These are phyloP conservation scores for Parelbella ahira DNA, from an alignment of 2,888 invertebrate species.

Conservation along the genomic window DNA sequence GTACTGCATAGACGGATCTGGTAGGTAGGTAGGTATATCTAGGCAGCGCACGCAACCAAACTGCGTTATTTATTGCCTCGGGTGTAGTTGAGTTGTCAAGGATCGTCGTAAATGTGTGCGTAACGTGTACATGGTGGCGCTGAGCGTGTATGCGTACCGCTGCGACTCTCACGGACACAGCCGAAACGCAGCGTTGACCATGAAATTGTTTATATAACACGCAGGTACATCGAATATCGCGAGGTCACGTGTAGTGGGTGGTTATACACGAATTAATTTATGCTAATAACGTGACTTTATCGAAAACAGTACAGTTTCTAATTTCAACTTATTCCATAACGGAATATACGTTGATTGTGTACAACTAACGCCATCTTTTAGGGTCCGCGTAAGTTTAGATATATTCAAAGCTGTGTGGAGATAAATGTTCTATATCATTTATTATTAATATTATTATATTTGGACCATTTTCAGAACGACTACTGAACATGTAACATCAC, in stretches of 20 bases:
- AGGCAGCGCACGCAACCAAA: constrained; percentile 53
- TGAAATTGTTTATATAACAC: constrained; percentile 58
- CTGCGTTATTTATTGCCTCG: constrained; percentile 54
- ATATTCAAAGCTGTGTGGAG: too few species aligned
- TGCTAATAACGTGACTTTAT: constrained; percentile 44
- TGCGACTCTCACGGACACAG: constrained; percentile 50
- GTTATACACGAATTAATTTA: constrained; percentile 48
- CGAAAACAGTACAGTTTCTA: constrained; percentile 32
- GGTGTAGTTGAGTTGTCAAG: constrained; percentile 52
- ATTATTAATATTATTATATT: too few species aligned
- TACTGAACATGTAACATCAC: too few species aligned
- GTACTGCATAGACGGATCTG: constrained; percentile 17
- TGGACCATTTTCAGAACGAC: too few species aligned
- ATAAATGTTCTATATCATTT: too few species aligned
- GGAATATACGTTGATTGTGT: too few species aligned
- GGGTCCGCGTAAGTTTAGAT: too few species aligned
- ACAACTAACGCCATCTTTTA: too few species aligned
- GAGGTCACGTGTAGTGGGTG: constrained; percentile 46
- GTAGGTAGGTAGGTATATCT: constrained; percentile 28
- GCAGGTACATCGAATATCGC: constrained; percentile 38
- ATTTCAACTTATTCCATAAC: constrained; percentile 32
- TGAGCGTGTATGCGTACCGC: constrained; percentile 31
- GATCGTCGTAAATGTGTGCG: constrained; percentile 44
- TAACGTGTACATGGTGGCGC: constrained; percentile 29
- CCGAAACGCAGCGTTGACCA: constrained; percentile 66